Base-by-base conservation (phyloP, 2,888 invertebrate genomes). In the Parthenolecanium corni region DNA sequence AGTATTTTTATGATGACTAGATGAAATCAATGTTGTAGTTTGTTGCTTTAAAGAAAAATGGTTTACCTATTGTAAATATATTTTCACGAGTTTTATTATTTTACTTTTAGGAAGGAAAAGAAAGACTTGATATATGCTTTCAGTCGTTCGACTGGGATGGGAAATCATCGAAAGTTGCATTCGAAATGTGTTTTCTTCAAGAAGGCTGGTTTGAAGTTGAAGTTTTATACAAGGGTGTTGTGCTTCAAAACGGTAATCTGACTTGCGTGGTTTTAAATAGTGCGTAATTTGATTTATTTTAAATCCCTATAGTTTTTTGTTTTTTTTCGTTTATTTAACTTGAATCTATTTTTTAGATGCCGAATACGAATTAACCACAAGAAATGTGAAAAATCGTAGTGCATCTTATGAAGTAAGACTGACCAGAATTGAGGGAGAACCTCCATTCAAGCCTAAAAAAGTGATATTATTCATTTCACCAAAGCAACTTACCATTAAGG, bases 401-500 rank as follows among this genome's bases (percentile, higher is more conserved):
- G 84, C 88, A 68, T 86, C 88, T 74, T 92, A 90, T 73, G 90
- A 89, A 73, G 92, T 91, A 24, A 84, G 83, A 71, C 74, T 89
- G 53, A 73, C 88, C 47, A 79, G 82, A 54, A 74, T 81, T 64
- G 78, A 80, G 68, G 79, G 79, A 49, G 82, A 83, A 66, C 75
- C 77, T 66, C 76, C 80, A 65, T 74, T 82, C 46, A 89, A 89
- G 73, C 84, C 89, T 49, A 86, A 91, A 71, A 89, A 89, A 74
- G 90, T 94, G 65, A 82, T 87, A 68, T 89, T 90, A 75, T 91
- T 88, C 74, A 85, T 94, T 70, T 91, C 89, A 64, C 89, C 92
- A 56, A 90, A 92, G 75, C 93, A 89, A 77, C 79, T 95, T 68
- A 90, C 89, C 64, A 81, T 95, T 71, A 93, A 93, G 76, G 94